These are phyloP conservation scores for Gymnoscopelus microlampas DNA, from an alignment of 2,797 vertebrate genomes.

Conservation along the genomic window DNA sequence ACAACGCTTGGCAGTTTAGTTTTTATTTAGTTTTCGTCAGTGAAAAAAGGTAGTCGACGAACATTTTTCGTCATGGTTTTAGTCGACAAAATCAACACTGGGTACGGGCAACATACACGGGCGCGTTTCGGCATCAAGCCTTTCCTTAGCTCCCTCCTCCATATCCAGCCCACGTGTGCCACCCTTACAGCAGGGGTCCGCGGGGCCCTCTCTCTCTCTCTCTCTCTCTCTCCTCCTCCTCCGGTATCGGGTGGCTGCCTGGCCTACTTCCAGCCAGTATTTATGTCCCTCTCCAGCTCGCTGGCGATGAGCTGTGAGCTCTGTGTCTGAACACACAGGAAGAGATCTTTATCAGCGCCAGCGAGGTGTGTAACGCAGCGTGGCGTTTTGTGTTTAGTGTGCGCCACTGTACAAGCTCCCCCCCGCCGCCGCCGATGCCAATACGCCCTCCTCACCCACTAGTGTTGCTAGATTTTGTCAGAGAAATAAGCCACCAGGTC, in stretches of 20 bases:
- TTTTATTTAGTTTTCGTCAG: too few relatives aligned
- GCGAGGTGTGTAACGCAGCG: constrained; percentile 58
- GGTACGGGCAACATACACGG: too few relatives aligned
- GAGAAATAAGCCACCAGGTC: too few relatives aligned
- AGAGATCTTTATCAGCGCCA: constrained; percentile 59
- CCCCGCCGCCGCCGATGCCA: too few relatives aligned
- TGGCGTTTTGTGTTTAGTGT: constrained; percentile 36
- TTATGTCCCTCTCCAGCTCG: constrained; percentile 50
- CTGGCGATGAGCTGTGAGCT: constrained; percentile 46
- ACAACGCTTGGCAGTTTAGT: too few relatives aligned
- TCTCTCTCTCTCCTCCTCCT: constrained; percentile 5
- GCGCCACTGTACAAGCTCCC: too few relatives aligned
- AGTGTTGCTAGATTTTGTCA: too few relatives aligned
- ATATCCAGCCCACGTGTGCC: background rate
- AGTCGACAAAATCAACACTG: too few relatives aligned
- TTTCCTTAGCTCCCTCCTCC: background rate
- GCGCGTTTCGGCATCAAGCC: too few relatives aligned
- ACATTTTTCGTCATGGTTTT: too few relatives aligned
- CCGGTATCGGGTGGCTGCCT: constrained; percentile 37
- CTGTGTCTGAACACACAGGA: constrained; percentile 54
- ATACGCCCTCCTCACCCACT: too few relatives aligned
- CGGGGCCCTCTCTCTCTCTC: constrained; percentile 27
- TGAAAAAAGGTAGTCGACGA: too few relatives aligned
- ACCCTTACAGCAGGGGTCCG: constrained; percentile 24
- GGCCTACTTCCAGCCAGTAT: constrained; percentile 52